These are phyloP conservation scores for Sycophaga agraensis DNA, from an alignment of 1,140 invertebrate species.

Conservation along the genomic window DNA sequence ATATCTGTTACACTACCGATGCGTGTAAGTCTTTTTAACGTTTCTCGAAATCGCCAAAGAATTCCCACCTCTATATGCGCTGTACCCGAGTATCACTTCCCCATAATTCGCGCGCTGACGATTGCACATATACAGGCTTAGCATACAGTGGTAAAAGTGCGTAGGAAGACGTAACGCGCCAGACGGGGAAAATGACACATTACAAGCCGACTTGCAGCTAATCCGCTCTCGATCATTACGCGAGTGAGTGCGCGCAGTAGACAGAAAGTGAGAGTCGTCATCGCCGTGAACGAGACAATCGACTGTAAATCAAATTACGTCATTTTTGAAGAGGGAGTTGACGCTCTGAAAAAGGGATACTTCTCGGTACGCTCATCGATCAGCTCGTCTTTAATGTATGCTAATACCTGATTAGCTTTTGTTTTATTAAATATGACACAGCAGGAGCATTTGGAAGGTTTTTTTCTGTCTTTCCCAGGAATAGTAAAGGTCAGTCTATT, in stretches of 20 bases:
- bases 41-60: too few relatives aligned
- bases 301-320: constrained; percentile 28
- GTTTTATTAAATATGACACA: not conserved
- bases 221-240: constrained; percentile 11
- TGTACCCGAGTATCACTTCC: too few relatives aligned
- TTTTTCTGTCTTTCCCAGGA: not conserved
- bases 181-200: constrained; percentile 24
- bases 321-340: constrained; percentile 1
- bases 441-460: not conserved
- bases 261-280: too few relatives aligned
- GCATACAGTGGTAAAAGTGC: too few relatives aligned
- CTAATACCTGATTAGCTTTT: constrained; percentile 12
- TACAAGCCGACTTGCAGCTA: not conserved
- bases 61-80: too few relatives aligned
- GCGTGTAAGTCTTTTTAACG: too few relatives aligned
- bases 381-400: too few relatives aligned
- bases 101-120: too few relatives aligned
- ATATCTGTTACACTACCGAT: too few relatives aligned
- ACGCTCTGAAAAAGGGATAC: constrained; percentile 15
- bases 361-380: constrained; percentile 20
- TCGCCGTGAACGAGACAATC: constrained; percentile 10
- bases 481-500: constrained; percentile 1
- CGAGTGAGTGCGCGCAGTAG: too few relatives aligned
- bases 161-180: constrained; percentile 2
- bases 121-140: too few relatives aligned